phyloP scores from a whole-genome alignment of 2,888 invertebrate species.

The Tetranychus piercei region DNA sequence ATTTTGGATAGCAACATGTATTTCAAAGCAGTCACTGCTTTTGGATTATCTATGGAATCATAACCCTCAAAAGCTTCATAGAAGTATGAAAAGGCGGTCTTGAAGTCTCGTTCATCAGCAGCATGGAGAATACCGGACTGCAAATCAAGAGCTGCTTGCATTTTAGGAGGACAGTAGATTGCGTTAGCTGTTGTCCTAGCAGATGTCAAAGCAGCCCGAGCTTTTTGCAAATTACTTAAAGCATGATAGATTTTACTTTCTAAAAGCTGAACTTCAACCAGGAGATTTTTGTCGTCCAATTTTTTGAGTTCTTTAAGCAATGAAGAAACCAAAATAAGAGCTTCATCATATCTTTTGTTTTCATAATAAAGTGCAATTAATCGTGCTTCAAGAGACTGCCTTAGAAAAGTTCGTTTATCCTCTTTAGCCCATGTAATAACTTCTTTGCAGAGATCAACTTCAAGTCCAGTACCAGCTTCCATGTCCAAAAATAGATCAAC shows the following conservation, averaged over 20 bases:
- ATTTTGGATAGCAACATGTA: slow-evolving; percentile 98
- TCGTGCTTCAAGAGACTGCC: slow-evolving; percentile 86
- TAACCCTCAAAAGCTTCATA: slow-evolving; percentile 99
- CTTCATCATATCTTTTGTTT: slow-evolving; percentile 70
- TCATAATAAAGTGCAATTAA: slow-evolving; percentile 85
- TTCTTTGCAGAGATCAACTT: slow-evolving; percentile 49
- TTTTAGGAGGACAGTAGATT: slow-evolving; percentile 95
- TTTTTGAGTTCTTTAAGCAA: slow-evolving; percentile 89
- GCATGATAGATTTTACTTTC: slow-evolving; percentile 98
- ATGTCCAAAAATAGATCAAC: slow-evolving; percentile 94
- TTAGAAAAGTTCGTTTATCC: slow-evolving; percentile 84
- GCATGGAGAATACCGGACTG: slow-evolving; percentile 91
- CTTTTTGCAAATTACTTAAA: slow-evolving; percentile 84
- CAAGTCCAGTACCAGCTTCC: slow-evolving; percentile 86
- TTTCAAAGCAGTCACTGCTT: slow-evolving; percentile 84
- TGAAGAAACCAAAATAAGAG: slow-evolving; percentile 48
- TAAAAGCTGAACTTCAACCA: slow-evolving; percentile 91
- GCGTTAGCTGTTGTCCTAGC: slow-evolving; percentile 99
- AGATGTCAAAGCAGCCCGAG: slow-evolving; percentile 85
- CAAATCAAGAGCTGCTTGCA: slow-evolving; percentile 89
- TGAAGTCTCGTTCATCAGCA: slow-evolving; percentile 98
- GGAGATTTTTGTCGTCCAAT: slow-evolving; percentile 90
- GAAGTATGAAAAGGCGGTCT: slow-evolving; percentile 98
- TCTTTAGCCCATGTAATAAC: slow-evolving; percentile 99
- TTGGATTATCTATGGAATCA: slow-evolving; percentile 76